Evolutionary conservation across 2,113 vertebrate species (phyloP), one percentile per base, ranked within the genome.

Genomic region (Fulmarus glacialis): DNA sequence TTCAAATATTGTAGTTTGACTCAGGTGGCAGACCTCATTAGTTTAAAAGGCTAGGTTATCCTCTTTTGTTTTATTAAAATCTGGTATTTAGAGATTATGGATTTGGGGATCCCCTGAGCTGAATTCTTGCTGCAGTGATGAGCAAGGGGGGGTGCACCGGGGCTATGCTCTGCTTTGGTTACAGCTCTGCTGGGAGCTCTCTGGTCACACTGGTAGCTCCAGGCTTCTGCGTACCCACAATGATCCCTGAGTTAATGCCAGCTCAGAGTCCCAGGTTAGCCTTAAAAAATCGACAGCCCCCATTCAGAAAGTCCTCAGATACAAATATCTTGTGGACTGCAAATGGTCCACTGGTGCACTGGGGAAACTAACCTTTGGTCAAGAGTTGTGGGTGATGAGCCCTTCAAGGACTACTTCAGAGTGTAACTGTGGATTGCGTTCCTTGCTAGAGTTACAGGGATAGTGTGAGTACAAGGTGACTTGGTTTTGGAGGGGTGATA

Each of bases 31-130:
- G 74, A 86, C 22, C 47, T 95, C 36, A 52, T 67, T 83, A 73
- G 32, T 83, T 90, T 34, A 75, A 92, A 92, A 92, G 77, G 74
- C 56, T 74, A 4, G 23, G 56, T 85, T 84, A 55, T 42, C 42
- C 50, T 91, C 53, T 84, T 62, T 47, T 71, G 40, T 70, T 89
- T 63, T 60, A 53, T 53, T 89, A 27, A 81, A 87, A 47, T 67
- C 56, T 88, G 66, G 15, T 56, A 43, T 90, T 96, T 80, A 24
- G 26, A 24, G 62, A 38, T 9, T 32, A 17, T 68, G 67, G 50
- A 26, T 77, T 82, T 90, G 74, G 62, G 43, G 43, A 59, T 82
- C 34, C 58, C 56, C n/a, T 55, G 90, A 47, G 58, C 40, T 68
- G 72, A 81, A 45, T n/a, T 83, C 36, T 82, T 66, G 36, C 63